Conservation (phyloP, 2,797 vertebrate genomes). For the Chiloscyllium punctatum region DNA sequence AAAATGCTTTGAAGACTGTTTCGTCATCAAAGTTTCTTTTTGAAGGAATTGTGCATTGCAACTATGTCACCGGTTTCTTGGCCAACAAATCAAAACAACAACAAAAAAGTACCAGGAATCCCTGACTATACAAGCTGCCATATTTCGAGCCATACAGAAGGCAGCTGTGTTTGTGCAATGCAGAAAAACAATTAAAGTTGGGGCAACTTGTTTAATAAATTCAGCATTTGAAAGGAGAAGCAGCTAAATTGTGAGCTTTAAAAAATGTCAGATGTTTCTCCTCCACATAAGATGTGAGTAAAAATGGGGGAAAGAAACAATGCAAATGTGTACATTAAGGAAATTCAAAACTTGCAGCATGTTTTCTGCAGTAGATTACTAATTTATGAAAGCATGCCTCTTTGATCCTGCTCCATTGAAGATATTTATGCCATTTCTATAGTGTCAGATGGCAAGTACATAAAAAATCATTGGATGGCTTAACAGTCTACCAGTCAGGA, state of each 20-base stretch:
- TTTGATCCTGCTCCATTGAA: background rate
- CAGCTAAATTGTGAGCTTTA: background rate
- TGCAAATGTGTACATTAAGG: background rate
- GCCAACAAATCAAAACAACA: slow-evolving; percentile 11
- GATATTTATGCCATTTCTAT: background rate
- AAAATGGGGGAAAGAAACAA: background rate
- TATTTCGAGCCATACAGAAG: background rate
- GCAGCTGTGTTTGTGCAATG: background rate
- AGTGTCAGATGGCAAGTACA: background rate
- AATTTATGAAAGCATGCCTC: background rate
- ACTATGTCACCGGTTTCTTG: background rate
- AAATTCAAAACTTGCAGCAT: background rate
- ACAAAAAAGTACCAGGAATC: slow-evolving; percentile 26
- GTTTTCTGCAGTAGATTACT: background rate
- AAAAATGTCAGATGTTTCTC: background rate
- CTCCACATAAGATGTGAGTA: background rate
- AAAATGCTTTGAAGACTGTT: background rate
- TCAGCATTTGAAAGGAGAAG: background rate
- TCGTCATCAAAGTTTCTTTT: background rate
- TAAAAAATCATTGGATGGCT: background rate
- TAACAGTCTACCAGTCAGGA: background rate
- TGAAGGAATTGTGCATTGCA: background rate
- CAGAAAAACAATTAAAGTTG: background rate
- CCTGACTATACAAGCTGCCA: background rate
- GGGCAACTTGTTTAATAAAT: background rate